These are phyloP conservation scores for Scotopteryx bipunctaria DNA, from an alignment of 2,888 invertebrate species.

Conservation along the genomic window DNA sequence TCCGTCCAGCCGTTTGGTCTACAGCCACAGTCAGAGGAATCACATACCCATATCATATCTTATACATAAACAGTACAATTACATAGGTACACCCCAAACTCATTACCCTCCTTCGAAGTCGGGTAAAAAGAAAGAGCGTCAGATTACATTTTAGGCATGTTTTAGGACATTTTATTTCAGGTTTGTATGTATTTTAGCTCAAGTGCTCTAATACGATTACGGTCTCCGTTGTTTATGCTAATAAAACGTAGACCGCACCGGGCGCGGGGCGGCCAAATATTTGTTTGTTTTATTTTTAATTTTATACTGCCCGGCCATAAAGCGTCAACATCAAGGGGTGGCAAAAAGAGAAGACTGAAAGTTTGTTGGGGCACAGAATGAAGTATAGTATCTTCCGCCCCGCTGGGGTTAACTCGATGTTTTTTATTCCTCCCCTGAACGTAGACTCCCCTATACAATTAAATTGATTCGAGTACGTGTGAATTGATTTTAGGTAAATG, in stretches of 20 bases:
- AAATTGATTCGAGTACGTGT: constrained; percentile 52
- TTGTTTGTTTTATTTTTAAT: constrained; percentile 63
- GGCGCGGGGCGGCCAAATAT: constrained; percentile 21
- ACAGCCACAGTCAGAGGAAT: too few relatives aligned
- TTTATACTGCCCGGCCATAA: constrained; percentile 46
- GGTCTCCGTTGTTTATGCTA: constrained; percentile 44
- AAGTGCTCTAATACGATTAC: constrained; percentile 42
- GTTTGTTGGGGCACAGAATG: too few relatives aligned
- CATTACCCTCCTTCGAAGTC: too few relatives aligned
- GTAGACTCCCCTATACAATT: constrained; percentile 44
- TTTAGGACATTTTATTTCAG: not conserved
- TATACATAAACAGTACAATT: too few relatives aligned
- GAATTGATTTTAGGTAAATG: constrained; percentile 44
- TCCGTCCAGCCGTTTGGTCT: too few relatives aligned
- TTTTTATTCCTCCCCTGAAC: constrained; percentile 48
- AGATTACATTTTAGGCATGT: too few relatives aligned
- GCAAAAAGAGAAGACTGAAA: constrained; percentile 49
- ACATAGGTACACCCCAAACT: too few relatives aligned
- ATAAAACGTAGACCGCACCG: constrained; percentile 49
- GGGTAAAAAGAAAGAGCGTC: too few relatives aligned
- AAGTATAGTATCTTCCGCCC: too few relatives aligned
- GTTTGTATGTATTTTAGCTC: not conserved
- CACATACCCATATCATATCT: too few relatives aligned
- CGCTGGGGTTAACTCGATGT: constrained; percentile 42
- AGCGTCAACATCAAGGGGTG: constrained; percentile 59